Evolutionary conservation across 2,888 invertebrate species (phyloP).

Genomic region (Nomada goodeniana): DNA sequence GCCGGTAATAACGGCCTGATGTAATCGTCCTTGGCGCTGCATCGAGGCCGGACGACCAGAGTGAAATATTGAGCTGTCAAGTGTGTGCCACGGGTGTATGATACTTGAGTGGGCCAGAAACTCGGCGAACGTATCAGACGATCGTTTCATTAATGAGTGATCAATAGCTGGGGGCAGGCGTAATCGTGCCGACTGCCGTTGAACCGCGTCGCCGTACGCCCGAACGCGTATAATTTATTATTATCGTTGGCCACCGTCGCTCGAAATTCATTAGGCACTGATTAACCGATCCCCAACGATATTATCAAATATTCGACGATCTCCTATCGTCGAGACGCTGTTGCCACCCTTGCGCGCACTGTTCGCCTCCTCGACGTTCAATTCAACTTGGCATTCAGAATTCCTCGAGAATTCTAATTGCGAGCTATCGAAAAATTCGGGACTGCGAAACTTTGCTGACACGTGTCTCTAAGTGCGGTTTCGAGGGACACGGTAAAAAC

Average conservation of each 20-base stretch:
- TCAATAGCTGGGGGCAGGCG: conserved; percentile 46
- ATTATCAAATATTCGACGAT: conserved; percentile 48
- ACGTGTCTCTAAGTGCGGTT: not conserved
- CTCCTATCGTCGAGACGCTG: not conserved
- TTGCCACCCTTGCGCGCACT: not conserved
- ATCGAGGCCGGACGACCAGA: conserved; percentile 47
- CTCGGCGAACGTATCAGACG: conserved; percentile 65
- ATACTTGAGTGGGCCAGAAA: conserved; percentile 60
- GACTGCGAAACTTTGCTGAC: no score
- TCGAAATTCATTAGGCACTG: conserved; percentile 58
- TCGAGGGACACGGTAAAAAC: not conserved
- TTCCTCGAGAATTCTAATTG: no score
- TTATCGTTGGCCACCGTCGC: conserved; percentile 48
- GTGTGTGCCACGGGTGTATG: conserved; percentile 52
- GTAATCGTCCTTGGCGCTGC: conserved; percentile 51
- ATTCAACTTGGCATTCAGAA: no score
- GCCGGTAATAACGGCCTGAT: conserved; percentile 55
- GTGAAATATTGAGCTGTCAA: conserved; percentile 66
- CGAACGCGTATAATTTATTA: conserved; percentile 56
- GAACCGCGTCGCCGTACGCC: conserved; percentile 44
- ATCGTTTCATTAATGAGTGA: conserved; percentile 67
- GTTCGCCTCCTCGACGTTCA: not conserved
- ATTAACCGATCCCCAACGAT: conserved; percentile 47
- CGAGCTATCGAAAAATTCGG: no score
- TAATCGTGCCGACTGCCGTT: conserved; percentile 59